Base-by-base conservation (phyloP, 2,888 invertebrate species). In the Hirtodrosophila alboralis region DNA sequence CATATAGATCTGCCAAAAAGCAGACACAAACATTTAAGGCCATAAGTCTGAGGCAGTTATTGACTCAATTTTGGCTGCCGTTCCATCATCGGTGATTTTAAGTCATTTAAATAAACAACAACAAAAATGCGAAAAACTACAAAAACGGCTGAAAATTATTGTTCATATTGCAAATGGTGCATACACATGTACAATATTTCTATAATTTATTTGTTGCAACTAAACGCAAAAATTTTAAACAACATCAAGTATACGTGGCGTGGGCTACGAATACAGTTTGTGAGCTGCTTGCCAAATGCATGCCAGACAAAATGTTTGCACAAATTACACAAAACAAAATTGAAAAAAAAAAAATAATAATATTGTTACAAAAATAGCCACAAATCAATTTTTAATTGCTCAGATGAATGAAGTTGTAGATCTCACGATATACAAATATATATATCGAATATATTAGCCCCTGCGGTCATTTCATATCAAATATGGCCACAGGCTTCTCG, bases 31-130 rank as follows among this genome's bases (percentile, higher is more conserved):
- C 30, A 62, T 10, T 44, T 66, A 67, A 64, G 75, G 67, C 61
- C 64, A 71, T 69, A 53, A 45, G 47, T 63, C 52, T 61, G 33
- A n/a, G 31, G 12, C 68, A 78, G 63, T 69, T 84, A 81, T 79
- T 79, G 85, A 84, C 75, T 84, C 58, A 68, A 78, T 84, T 75
- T 68, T 48, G 67, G 54, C 64, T 68, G 67, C 51, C 70, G 54
- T 67, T 67, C 63, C 66, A 74, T 70, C 74, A 70, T 34, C 48
- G 43, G 14, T 37, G 77, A 64, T 66, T 81, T 78, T 49, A 12
- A 64, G 79, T 75, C 69, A 64, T 81, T 84, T 68, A 58, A 69
- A 64, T 64, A 81, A 84, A 84, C 31, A 36, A 84, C 31, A 36
- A 34, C 44, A 41, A 70, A 73, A 61, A 59, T 57, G 38, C 30